Conservation (phyloP, 2,797 vertebrate genomes). For the Sebastiscus albofasciatus region DNA sequence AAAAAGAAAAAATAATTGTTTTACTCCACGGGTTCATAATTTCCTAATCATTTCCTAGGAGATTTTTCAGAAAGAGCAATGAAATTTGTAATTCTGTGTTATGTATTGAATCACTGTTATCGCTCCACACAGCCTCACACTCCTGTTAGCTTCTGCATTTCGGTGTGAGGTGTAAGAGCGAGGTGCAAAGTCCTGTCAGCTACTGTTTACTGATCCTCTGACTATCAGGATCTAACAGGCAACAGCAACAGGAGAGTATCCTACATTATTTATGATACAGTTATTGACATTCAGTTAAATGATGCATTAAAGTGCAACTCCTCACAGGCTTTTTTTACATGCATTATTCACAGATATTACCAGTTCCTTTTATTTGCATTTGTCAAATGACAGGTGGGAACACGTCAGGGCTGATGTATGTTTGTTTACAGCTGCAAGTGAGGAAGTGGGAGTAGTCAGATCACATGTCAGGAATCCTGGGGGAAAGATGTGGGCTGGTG, state of each 20-base stretch:
- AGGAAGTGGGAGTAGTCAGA: neutral
- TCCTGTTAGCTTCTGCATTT: constrained; percentile 22
- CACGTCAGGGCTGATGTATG: neutral
- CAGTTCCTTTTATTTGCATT: neutral
- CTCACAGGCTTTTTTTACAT: neutral
- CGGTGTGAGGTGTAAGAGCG: constrained; percentile 32
- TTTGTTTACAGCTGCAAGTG: constrained; percentile 7
- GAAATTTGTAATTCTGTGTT: neutral
- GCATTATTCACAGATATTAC: neutral
- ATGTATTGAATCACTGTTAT: neutral
- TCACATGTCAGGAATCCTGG: constrained; percentile 33
- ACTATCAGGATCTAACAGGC: constrained; percentile 4
- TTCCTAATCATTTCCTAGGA: neutral
- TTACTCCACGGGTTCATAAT: neutral
- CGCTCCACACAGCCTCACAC: constrained; percentile 8
- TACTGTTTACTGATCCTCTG: constrained; percentile 9
- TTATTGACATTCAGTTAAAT: neutral
- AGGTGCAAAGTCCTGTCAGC: neutral
- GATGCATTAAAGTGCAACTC: neutral
- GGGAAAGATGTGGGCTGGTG: constrained; percentile 30
- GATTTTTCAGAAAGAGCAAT: neutral
- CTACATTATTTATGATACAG: constrained; percentile 20
- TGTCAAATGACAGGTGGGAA: constrained; percentile 12
- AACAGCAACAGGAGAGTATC: neutral
- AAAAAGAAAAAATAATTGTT: neutral